phyloP scores from a whole-genome alignment of 2,797 vertebrate species.

The Eidolon dupreanum region DNA sequence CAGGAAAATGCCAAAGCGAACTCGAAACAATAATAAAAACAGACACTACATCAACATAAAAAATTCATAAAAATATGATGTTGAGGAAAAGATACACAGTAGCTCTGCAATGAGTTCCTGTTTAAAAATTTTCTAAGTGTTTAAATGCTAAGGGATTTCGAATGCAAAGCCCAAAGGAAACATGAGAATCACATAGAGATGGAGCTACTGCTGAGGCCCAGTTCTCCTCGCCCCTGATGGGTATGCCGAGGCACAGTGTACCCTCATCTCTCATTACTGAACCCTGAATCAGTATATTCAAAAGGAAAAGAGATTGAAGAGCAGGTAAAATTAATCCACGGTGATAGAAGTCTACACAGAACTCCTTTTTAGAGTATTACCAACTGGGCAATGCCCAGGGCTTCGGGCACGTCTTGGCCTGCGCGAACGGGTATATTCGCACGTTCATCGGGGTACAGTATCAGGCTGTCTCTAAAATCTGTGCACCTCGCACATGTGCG shows the following conservation, averaged over 20 bases:
- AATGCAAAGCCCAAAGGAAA: neutral
- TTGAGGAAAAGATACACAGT: neutral
- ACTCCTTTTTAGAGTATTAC: neutral
- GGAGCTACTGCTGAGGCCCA: neutral
- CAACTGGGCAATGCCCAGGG: neutral
- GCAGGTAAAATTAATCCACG: neutral
- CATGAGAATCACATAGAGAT: neutral
- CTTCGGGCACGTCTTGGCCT: neutral
- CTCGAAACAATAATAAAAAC: neutral
- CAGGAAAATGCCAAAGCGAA: neutral
- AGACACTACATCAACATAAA: neutral
- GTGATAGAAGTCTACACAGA: neutral
- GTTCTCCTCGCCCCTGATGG: neutral
- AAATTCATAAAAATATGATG: neutral
- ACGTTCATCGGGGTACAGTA: neutral
- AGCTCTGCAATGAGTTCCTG: neutral
- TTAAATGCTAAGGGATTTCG: neutral
- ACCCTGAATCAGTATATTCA: neutral
- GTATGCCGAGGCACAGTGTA: neutral
- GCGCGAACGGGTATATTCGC: neutral
- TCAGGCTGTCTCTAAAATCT: neutral
- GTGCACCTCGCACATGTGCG: neutral
- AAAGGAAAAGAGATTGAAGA: neutral
- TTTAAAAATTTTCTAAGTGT: neutral
- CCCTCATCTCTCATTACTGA: neutral